Evolutionary conservation across 2,113 vertebrate genomes (phyloP), one percentile per base, ranked within the genome.

Genomic region (Gavia stellata): DNA sequence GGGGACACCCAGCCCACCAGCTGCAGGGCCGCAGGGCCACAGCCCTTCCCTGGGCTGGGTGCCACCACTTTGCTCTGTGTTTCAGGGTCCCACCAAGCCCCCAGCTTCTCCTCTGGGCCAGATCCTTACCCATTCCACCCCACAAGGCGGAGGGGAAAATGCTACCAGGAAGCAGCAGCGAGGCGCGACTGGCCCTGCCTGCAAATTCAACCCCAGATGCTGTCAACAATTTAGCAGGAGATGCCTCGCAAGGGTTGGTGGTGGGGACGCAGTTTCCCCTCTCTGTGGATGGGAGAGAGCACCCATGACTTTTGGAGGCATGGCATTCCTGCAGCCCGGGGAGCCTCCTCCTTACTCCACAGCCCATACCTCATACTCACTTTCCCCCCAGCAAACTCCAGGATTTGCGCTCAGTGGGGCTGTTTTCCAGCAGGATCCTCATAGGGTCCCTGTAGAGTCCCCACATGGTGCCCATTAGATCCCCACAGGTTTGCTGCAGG

Each of bases 61-160:
- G 79, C 81, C 85, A 95, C 29, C 53, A 31, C 58, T 88, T 87
- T 88, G 31, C 40, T 86, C 66, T 90, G 28, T 50, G 45, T 77
- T 80, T 94, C 70, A 79, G 71, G 52, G 49, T 89, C 47, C 44
- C 3, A 2, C 66, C 83, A 91, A 87, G 49, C 11, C 73, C 31
- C 34, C 56, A 40, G 7, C 6, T 25, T 58, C 70, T 79, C 58
- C 61, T 72, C 29, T 63, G 33, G 40, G 44, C 6, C 45, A 74
- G 34, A 62, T 75, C 58, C 12, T 53, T 80, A 23, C 49, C 25
- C 34, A 0, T 82, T 66, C 25, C 44, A 59, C 16, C 58, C 33
- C 24, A 58, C 9, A 81, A 82, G 20, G 38, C 0, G 0, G 63
- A 94, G 73, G 18, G 26, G 16, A 88, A 94, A 65, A 73, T 33